A percentile compares a stretch with the other conserved stretches of the same genome.
Evolutionary conservation across 2,113 vertebrate species (phyloP).

Genomic region (Accipiter virgatus): DNA sequence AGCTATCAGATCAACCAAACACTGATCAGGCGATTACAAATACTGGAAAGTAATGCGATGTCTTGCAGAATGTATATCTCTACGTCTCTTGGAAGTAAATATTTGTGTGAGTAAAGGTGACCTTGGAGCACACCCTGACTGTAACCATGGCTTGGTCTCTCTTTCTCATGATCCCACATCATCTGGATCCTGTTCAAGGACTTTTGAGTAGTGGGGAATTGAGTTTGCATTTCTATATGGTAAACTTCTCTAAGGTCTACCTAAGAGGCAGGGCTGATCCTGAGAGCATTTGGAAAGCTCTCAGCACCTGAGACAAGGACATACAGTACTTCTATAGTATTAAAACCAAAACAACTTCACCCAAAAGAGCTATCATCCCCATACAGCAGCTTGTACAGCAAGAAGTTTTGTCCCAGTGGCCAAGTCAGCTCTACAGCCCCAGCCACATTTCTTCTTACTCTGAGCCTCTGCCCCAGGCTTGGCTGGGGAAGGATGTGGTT

Average conservation of each 20-base stretch:
- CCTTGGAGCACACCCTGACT: not conserved
- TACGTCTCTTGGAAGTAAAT: not conserved
- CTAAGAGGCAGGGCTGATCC: not conserved
- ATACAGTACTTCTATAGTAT: not conserved
- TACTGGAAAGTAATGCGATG: not conserved
- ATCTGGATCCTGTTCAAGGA: not conserved
- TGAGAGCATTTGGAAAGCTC: not conserved
- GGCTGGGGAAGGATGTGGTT: not conserved
- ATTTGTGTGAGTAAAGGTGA: not conserved
- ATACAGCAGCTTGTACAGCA: not conserved
- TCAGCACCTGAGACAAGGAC: not conserved
- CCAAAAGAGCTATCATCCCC: not conserved
- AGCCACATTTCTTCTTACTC: not conserved
- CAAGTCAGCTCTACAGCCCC: not conserved
- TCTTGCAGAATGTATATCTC: not conserved
- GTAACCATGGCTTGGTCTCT: not conserved
- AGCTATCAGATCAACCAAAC: constrained; percentile 10
- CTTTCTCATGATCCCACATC: not conserved
- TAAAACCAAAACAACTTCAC: not conserved
- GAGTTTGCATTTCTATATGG: not conserved
- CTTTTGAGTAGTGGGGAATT: not conserved
- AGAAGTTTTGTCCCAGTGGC: not conserved
- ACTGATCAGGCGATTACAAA: not conserved
- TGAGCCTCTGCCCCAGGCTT: not conserved
- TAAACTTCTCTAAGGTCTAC: not conserved